These are phyloP conservation scores for Aproaerema taeniolella DNA, from an alignment of 2,888 invertebrate species.

Conservation along the genomic window DNA sequence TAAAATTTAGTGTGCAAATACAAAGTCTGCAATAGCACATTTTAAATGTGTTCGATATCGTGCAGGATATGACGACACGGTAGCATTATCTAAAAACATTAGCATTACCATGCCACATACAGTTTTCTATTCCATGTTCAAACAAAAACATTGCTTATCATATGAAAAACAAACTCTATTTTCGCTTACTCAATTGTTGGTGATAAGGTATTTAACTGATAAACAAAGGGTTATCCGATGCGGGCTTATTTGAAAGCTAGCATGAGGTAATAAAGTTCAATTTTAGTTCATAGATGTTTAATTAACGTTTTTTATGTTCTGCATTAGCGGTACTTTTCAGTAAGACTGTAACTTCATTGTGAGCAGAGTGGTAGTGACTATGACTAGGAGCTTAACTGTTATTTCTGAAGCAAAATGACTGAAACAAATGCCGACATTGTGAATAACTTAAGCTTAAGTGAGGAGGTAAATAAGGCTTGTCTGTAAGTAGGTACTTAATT, in stretches of 20 bases:
- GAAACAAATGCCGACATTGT: background rate
- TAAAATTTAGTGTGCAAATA: too few relatives aligned
- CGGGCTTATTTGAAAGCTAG: conserved; percentile 35
- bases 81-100: conserved; percentile 40
- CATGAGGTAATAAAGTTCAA: conserved; percentile 34
- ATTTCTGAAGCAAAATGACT: too few relatives aligned
- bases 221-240: conserved; percentile 25
- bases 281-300: conserved; percentile 32
- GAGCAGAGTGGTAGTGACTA: conserved; percentile 16
- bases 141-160: conserved; percentile 26
- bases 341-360: too few relatives aligned
- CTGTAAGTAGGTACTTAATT: too few relatives aligned
- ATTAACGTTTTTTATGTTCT: conserved; percentile 29
- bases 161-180: conserved; percentile 25
- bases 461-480: too few relatives aligned
- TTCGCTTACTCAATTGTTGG: conserved; percentile 21
- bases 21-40: too few relatives aligned
- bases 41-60: conserved; percentile 34
- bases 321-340: conserved; percentile 30
- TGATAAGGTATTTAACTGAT: conserved; percentile 18
- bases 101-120: conserved; percentile 28
- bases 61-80: conserved; percentile 45
- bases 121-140: conserved; percentile 17
- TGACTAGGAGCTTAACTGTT: too few relatives aligned
- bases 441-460: too few relatives aligned